Conservation (phyloP, 2,113 vertebrate genomes). For the Psittacula cyanocephala region DNA sequence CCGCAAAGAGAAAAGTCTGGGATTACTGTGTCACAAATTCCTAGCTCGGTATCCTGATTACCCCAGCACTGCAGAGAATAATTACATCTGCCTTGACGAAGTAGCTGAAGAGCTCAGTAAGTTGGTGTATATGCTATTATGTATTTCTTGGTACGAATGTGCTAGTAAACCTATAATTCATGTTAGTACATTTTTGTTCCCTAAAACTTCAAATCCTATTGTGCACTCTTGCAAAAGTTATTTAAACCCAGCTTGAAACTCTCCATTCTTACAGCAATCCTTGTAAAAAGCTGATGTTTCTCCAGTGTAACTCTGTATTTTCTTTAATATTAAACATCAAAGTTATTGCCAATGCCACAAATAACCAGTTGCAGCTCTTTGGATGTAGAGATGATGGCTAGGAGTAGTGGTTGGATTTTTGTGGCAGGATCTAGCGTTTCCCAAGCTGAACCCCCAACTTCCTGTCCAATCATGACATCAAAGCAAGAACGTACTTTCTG, state of each 20-base stretch:
- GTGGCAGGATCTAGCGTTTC: background rate
- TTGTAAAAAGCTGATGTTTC: background rate
- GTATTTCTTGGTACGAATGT: background rate
- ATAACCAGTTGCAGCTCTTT: background rate
- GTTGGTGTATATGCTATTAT: background rate
- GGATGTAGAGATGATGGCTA: background rate
- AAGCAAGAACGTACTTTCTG: background rate
- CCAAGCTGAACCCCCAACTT: background rate
- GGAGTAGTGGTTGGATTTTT: background rate
- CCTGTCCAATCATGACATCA: background rate
- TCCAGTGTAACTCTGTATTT: background rate
- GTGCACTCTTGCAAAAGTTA: background rate
- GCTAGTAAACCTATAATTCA: background rate
- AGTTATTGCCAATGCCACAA: background rate
- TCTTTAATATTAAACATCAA: background rate
- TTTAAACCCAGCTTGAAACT: background rate
- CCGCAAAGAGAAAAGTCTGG: constrained; percentile 95
- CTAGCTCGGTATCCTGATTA: constrained; percentile 89
- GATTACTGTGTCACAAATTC: constrained; percentile 92
- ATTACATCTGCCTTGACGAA: constrained; percentile 92
- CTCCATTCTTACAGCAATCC: background rate
- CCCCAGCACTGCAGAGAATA: constrained; percentile 82
- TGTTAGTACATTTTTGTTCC: background rate
- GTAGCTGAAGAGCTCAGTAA: constrained; percentile 92
- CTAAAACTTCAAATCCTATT: background rate